These are phyloP conservation scores for Iselma pallidipennis DNA, from an alignment of 2,888 invertebrate species.

Conservation along the genomic window DNA sequence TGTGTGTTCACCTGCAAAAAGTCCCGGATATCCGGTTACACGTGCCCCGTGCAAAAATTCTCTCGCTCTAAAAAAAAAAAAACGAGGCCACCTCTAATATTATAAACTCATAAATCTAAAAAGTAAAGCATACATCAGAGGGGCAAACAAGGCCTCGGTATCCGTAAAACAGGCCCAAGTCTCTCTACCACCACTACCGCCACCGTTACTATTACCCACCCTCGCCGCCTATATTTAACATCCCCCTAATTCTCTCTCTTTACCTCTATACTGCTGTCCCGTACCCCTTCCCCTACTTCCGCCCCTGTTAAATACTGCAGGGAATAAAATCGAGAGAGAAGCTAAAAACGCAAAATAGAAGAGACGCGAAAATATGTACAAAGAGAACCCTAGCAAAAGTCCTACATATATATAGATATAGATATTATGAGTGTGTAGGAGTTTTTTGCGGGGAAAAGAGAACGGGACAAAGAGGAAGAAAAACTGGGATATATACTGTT, in stretches of 20 bases:
- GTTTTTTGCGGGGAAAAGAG: constrained; percentile 40
- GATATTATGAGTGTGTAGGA: constrained; percentile 34
- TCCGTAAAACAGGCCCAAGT: constrained; percentile 30
- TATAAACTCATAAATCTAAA: constrained; percentile 51
- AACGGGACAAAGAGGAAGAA: constrained; percentile 42
- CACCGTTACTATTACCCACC: constrained; percentile 35
- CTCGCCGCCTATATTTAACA: constrained; percentile 29
- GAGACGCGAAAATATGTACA: constrained; percentile 52
- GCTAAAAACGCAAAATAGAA: constrained; percentile 53
- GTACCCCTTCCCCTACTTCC: constrained; percentile 28
- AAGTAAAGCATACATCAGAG: constrained; percentile 48
- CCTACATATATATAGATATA: constrained; percentile 15
- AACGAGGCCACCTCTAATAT: constrained; percentile 45
- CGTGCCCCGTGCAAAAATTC: constrained; percentile 12
- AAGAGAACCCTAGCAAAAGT: constrained; percentile 52
- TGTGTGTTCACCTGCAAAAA: background rate
- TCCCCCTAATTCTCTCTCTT: constrained; percentile 23
- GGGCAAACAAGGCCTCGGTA: constrained; percentile 42
- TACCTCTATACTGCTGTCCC: constrained; percentile 30
- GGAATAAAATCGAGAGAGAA: constrained; percentile 49
- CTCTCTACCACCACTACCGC: constrained; percentile 9
- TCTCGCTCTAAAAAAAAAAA: background rate
- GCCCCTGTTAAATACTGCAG: constrained; percentile 45
- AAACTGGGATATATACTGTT: too few relatives aligned
- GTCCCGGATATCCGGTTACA: constrained; percentile 9